A percentile compares a stretch with the other conserved stretches of the same genome.
These are phyloP conservation scores for Tetropium fuscum DNA, from an alignment of 2,888 invertebrate genomes.

Conservation along the genomic window DNA sequence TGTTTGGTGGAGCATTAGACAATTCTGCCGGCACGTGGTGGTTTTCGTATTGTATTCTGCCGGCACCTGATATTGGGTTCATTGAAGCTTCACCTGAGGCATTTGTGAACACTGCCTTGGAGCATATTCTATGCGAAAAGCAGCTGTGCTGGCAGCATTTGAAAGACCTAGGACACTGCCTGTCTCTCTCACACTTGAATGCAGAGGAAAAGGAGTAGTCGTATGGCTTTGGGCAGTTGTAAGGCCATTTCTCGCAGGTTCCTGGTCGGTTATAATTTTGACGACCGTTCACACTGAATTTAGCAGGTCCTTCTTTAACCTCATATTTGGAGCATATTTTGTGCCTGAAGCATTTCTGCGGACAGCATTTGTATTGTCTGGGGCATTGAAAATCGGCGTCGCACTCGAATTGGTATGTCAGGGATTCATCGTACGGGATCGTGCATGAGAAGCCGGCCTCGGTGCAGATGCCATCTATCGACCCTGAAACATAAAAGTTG, in stretches of 20 bases:
- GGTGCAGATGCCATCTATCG: constrained; percentile 14
- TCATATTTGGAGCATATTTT: constrained; percentile 30
- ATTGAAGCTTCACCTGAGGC: no score
- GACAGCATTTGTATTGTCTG: constrained; percentile 30
- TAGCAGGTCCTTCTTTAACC: neutral
- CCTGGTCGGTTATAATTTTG: constrained; percentile 3
- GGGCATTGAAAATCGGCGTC: constrained; percentile 32
- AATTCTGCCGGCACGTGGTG: no score
- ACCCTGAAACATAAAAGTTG: no score
- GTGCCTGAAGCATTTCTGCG: constrained; percentile 34
- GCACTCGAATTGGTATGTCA: constrained; percentile 36
- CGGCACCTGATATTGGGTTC: no score
- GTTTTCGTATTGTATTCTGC: no score
- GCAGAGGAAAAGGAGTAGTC: constrained; percentile 12
- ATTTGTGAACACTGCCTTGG: constrained; percentile 14
- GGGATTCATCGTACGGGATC: constrained; percentile 19
- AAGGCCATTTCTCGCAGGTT: constrained; percentile 30
- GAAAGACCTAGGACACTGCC: constrained; percentile 30
- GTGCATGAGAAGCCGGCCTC: constrained; percentile 31
- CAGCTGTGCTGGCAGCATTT: constrained; percentile 36
- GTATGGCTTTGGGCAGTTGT: constrained; percentile 24
- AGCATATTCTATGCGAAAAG: constrained; percentile 37
- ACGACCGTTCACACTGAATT: neutral
- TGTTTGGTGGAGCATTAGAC: no score
- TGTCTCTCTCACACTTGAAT: constrained; percentile 30